Conservation (phyloP, 2,113 vertebrate genomes). For the Corvus hawaiiensis region DNA sequence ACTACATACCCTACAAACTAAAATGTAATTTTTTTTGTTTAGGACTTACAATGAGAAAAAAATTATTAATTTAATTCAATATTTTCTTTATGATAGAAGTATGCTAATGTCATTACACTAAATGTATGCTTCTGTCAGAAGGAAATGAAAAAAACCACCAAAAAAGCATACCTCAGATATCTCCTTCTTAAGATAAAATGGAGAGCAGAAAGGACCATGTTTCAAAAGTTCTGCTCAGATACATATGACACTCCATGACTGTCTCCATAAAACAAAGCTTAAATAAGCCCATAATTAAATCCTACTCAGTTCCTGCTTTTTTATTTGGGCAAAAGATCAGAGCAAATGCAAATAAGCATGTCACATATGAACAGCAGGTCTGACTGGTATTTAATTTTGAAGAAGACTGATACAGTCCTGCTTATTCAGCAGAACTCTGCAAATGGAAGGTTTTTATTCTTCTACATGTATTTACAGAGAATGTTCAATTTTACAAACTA, state of each 20-base stretch:
- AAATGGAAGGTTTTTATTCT: neutral
- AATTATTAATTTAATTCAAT: neutral
- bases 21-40: neutral
- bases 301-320: conserved; percentile 7
- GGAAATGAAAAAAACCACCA: neutral
- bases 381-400: conserved; percentile 5
- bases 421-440: conserved; percentile 1
- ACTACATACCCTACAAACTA: neutral
- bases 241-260: neutral
- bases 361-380: conserved; percentile 54
- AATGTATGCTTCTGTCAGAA: neutral
- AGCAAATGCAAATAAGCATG: conserved; percentile 32
- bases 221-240: neutral
- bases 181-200: neutral
- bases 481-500: neutral
- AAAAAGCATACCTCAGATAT: neutral
- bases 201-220: neutral
- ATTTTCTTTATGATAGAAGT: neutral
- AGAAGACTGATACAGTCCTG: neutral
- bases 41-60: neutral
- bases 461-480: neutral
- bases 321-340: conserved; percentile 58
- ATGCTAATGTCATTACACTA: neutral
- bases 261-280: conserved; percentile 3
- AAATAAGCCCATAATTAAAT: conserved; percentile 25